phyloP scores from a whole-genome alignment of 1,140 invertebrate genomes.

The Neotoxoptera formosana region DNA sequence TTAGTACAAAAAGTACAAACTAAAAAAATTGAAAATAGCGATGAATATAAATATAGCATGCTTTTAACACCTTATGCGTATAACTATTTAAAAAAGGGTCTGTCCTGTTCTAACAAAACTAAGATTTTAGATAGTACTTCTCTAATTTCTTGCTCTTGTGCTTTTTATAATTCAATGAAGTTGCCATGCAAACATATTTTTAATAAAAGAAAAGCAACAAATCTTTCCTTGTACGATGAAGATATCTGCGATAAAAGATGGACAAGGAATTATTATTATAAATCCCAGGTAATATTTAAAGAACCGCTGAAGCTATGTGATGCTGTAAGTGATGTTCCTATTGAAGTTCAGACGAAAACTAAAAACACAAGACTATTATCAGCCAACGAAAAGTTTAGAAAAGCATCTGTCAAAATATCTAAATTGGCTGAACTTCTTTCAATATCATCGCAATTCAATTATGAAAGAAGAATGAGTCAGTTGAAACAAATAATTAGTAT shows the following conservation, averaged over 20 bases:
- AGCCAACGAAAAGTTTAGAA: neutral
- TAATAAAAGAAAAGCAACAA: neutral
- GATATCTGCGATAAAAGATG: neutral
- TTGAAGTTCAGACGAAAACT: neutral
- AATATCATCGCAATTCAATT: neutral
- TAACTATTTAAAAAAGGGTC: neutral
- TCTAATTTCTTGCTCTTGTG: neutral
- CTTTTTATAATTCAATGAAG: neutral
- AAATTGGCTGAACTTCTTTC: slow-evolving; percentile 11
- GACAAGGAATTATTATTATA: neutral
- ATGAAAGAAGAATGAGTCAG: neutral
- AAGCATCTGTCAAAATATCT: neutral
- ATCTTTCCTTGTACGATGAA: neutral
- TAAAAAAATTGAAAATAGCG: neutral
- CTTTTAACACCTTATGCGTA: neutral
- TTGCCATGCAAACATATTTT: neutral
- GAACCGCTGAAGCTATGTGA: neutral
- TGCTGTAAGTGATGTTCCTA: neutral
- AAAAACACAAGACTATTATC: neutral
- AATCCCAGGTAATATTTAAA: neutral
- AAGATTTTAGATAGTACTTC: neutral
- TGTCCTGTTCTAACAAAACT: neutral
- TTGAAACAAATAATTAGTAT: too few species aligned
- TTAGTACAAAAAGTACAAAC: neutral
- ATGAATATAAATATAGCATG: neutral